Percentiles rank a stretch among this genome's conserved stretches.
Conservation (phyloP, 2,888 invertebrate species). For the Gymnocheta viridis region DNA sequence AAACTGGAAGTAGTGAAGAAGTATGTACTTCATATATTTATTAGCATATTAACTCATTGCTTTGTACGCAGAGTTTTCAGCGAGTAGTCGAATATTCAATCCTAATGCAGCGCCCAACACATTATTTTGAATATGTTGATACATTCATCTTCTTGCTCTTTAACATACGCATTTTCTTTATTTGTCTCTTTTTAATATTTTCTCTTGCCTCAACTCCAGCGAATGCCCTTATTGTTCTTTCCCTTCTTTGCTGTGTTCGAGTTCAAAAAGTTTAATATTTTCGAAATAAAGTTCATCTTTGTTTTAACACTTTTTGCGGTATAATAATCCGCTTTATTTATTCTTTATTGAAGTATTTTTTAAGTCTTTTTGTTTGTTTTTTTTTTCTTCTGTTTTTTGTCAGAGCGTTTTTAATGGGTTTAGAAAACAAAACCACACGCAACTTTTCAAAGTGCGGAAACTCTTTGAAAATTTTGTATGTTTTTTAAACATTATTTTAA, state of each 20-base stretch:
- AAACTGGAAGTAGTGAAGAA: no score
- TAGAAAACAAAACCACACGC: slow-evolving; percentile 62
- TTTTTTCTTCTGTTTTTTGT: slow-evolving; percentile 30
- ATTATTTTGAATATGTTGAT: no score
- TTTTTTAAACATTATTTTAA: background rate
- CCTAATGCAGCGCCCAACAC: no score
- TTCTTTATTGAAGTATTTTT: slow-evolving; percentile 15
- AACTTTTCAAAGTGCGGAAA: slow-evolving; percentile 57
- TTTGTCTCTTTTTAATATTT: background rate
- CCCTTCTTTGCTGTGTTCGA: background rate
- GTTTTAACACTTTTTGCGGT: slow-evolving; percentile 13
- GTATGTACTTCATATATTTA: no score
- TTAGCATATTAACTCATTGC: no score
- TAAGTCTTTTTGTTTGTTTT: slow-evolving; percentile 15
- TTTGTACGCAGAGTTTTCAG: no score
- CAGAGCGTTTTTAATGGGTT: slow-evolving; percentile 49
- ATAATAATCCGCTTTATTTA: background rate
- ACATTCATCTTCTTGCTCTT: no score
- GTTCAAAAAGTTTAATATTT: slow-evolving; percentile 48
- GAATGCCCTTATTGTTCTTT: slow-evolving; percentile 3
- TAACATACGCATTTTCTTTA: background rate
- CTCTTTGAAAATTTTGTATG: slow-evolving; percentile 46
- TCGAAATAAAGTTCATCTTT: slow-evolving; percentile 21
- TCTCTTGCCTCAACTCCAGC: background rate
- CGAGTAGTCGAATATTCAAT: no score